Evolutionary conservation across 2,797 vertebrate genomes (phyloP).

Genomic region (Champsocephalus esox): DNA sequence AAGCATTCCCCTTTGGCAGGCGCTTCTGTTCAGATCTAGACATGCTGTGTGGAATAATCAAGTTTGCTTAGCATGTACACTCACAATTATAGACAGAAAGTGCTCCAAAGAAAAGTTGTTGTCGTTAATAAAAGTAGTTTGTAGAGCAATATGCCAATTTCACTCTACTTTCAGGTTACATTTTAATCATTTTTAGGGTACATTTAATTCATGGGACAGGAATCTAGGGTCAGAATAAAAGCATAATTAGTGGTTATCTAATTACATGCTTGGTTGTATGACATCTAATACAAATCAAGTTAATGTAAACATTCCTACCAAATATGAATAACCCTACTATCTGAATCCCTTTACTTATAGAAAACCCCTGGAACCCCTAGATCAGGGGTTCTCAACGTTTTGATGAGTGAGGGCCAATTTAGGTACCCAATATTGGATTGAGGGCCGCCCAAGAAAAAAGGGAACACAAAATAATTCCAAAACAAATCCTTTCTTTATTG

Average conservation of each 20-base stretch:
- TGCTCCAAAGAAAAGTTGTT: constrained; percentile 2
- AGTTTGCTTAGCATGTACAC: constrained; percentile 34
- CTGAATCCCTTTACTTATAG: background rate
- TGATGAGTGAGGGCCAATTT: too few relatives aligned
- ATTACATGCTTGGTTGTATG: background rate
- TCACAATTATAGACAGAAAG: constrained; percentile 2
- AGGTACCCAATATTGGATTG: too few relatives aligned
- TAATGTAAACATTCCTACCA: background rate
- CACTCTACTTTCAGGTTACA: background rate
- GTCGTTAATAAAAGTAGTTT: background rate
- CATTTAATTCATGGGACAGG: background rate
- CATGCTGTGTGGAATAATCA: constrained; percentile 36
- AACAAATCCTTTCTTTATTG: too few relatives aligned
- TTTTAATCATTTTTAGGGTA: background rate
- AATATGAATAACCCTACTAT: background rate
- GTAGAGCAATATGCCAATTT: background rate
- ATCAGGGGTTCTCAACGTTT: too few relatives aligned
- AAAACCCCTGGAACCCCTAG: background rate
- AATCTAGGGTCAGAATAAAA: background rate
- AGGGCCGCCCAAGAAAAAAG: too few relatives aligned
- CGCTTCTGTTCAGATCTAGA: constrained; percentile 29
- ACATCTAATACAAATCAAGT: background rate
- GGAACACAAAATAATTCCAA: too few relatives aligned
- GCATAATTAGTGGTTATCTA: background rate
- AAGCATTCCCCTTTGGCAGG: constrained; percentile 41